Base-by-base conservation (phyloP, 1,140 invertebrate genomes). In the Brachionus rotundiformis region DNA sequence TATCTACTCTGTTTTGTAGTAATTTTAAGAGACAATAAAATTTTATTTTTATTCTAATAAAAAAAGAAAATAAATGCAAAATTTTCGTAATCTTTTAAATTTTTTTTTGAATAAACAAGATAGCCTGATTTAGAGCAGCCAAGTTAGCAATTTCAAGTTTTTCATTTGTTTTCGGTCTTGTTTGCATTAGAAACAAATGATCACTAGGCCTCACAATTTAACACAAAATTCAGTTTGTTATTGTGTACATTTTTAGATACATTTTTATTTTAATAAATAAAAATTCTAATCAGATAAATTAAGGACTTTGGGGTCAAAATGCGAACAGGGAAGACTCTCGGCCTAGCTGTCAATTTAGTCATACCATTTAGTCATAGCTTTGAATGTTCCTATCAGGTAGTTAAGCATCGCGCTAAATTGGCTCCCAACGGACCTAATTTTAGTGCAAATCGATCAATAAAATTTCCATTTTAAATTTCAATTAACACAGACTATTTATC, bases 181-280 rank as follows among this genome's bases (percentile, higher is more conserved):
- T 54, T 54, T 54, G 47, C n/a, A 54, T 23, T 54, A 54, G 47
- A 54, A 54, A 54, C 47, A 54, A 54, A 54, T 54, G 47, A 54
- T 54, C 19, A 54, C 47, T 54, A 54, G 19, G 47, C 47, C 47
- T 19, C 23, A 54, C 47, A 25, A 54, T n/a, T 54, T 54, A 7
- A 49, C n/a, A n/a, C 16, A 25, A 54, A 19, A 7, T 19, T 19
- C 19, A 7, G 19, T 16, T 54, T 54, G 8, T 19, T 19, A 7
- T 41, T 54, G 16, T 54, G 19, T 25, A 8, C 5, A 54, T 54
- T 54, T 54, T 54, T 54, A 25, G n/a, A 54, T 19, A 54, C 23
- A 54, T 6, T 54, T 54, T 54, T 54, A n/a, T 54, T 19, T 8
- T 54, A 19, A 5, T 19, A 54, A 54, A 54, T 8, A 54, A 54